These are phyloP conservation scores for Chloromyia formosa DNA, from an alignment of 2,888 invertebrate species.

Conservation along the genomic window DNA sequence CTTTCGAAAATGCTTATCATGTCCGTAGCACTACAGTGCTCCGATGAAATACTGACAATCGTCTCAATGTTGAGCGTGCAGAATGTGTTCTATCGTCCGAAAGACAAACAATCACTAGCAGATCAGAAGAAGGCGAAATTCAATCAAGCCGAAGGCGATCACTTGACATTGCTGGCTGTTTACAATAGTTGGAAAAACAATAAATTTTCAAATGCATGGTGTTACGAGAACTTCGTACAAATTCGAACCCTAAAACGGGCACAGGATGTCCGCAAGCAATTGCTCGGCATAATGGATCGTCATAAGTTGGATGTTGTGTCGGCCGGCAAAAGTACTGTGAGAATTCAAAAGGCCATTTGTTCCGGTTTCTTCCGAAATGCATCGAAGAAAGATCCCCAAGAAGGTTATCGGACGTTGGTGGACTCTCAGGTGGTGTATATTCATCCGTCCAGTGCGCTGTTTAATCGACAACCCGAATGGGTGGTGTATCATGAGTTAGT, in stretches of 20 bases:
- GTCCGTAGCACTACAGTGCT: constrained; percentile 97
- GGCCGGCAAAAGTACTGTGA: constrained; percentile 93
- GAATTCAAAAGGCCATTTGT: constrained; percentile 97
- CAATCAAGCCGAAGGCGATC: constrained; percentile 98
- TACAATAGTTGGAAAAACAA: constrained; percentile 99
- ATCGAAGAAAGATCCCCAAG: constrained; percentile 99
- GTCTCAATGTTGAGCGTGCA: constrained; percentile 99
- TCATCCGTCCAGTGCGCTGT: constrained; percentile 97
- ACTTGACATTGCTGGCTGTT: constrained; percentile 95
- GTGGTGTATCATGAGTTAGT: constrained; percentile 99
- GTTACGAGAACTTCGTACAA: constrained; percentile 99
- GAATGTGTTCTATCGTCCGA: constrained; percentile 95
- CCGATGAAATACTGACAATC: constrained; percentile 97
- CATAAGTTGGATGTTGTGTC: constrained; percentile 97
- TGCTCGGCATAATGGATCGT: constrained; percentile 97
- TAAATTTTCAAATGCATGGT: constrained; percentile 99
- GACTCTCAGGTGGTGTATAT: constrained; percentile 99
- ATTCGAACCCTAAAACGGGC: constrained; percentile 95
- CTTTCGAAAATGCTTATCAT: constrained; percentile 98
- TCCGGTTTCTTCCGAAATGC: constrained; percentile 99
- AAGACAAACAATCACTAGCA: constrained; percentile 95
- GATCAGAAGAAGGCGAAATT: constrained; percentile 99
- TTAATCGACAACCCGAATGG: constrained; percentile 99
- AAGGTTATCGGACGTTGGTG: constrained; percentile 95
- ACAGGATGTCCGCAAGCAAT: constrained; percentile 97